phyloP scores from a whole-genome alignment of 2,888 invertebrate genomes.

The Cremastinae sp. region DNA sequence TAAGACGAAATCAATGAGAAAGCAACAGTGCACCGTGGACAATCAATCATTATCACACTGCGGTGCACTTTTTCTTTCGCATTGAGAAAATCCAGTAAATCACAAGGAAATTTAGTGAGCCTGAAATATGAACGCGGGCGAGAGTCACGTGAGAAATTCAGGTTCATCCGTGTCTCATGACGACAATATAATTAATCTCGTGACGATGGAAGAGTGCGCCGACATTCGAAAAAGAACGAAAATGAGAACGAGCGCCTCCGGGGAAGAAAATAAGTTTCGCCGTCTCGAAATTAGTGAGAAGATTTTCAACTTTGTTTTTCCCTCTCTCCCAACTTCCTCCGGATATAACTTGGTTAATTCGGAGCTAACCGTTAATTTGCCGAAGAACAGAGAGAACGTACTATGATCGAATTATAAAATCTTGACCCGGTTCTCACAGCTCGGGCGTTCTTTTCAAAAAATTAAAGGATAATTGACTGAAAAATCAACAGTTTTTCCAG shows the following conservation, averaged over 20 bases:
- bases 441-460: constrained; percentile 1
- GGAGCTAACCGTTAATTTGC: constrained; percentile 39
- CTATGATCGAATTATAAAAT: constrained; percentile 16
- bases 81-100: background rate
- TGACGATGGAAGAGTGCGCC: constrained; percentile 12
- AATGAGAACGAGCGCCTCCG: background rate
- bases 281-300: constrained; percentile 30
- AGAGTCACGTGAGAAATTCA: constrained; percentile 35
- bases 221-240: background rate
- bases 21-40: constrained; percentile 51
- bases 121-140: constrained; percentile 15
- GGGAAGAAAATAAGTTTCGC: constrained; percentile 22
- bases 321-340: no score
- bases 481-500: background rate
- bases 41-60: constrained; percentile 48
- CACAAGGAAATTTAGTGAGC: constrained; percentile 5
- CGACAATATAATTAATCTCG: constrained; percentile 5
- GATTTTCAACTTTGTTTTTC: constrained; percentile 16
- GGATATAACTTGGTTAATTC: constrained; percentile 23
- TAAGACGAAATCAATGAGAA: constrained; percentile 64
- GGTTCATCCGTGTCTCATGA: background rate
- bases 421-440: constrained; percentile 44
- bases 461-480: no score
- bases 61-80: constrained; percentile 42
- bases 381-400: constrained; percentile 12